A percentile compares a stretch with the other conserved stretches of the same genome.
Conservation (phyloP, 30 jellyfish, hydroid and myxozoan species). For the Cassiopea andromeda region DNA sequence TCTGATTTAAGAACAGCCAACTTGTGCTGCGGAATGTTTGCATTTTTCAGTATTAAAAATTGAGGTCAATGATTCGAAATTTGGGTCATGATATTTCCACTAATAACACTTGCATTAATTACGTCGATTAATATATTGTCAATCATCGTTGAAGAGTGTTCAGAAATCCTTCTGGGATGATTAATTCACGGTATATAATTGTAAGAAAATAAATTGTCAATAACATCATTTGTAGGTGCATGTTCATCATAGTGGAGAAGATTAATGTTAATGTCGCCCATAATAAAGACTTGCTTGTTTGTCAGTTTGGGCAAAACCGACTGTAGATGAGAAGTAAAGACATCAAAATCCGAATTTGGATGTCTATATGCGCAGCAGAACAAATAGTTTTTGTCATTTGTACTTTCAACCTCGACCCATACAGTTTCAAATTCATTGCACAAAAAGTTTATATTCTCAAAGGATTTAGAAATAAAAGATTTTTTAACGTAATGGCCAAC, state of each 20-base stretch:
- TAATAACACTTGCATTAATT: not conserved
- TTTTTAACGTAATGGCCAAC: conserved; percentile 17
- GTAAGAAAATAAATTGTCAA: conserved; percentile 13
- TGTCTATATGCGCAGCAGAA: conserved; percentile 28
- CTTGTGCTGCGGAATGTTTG: not conserved
- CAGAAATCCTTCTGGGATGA: conserved; percentile 27
- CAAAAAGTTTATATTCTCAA: conserved; percentile 1
- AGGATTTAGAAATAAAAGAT: not conserved
- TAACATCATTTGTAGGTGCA: conserved; percentile 17
- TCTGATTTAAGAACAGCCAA: not conserved
- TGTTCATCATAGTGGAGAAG: conserved; percentile 14
- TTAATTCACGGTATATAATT: conserved; percentile 20
- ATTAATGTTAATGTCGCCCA: conserved; percentile 18
- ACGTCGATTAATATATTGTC: conserved; percentile 27
- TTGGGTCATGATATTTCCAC: conserved; percentile 24
- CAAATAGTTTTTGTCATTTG: conserved; percentile 8
- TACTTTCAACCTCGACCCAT: conserved; percentile 20
- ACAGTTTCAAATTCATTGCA: conserved; percentile 25
- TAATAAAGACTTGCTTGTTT: conserved; percentile 25
- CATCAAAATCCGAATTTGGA: conserved; percentile 10
- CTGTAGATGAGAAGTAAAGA: conserved; percentile 12
- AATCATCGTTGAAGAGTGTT: conserved; percentile 25
- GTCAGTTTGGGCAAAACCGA: not conserved
- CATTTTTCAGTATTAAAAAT: not conserved
- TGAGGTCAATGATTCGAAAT: conserved; percentile 13